A percentile compares a stretch with the other conserved stretches of the same genome.
Evolutionary conservation across 2,888 invertebrate genomes (phyloP).

Genomic region (Lobophora halterata): DNA sequence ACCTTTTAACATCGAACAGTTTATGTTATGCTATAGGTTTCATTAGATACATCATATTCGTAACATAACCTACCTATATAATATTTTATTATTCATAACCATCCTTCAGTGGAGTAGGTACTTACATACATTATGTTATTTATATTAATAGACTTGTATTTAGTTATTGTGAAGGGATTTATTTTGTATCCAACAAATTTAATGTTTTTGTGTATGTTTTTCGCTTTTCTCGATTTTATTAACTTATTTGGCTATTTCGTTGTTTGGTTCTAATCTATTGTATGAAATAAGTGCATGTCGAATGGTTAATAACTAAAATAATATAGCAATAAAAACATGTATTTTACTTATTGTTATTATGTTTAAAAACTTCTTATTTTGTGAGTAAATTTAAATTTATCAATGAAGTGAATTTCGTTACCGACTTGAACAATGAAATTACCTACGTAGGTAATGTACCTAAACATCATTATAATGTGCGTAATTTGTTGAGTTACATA

Average conservation of each 20-base stretch:
- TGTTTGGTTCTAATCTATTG: slow-evolving; percentile 61
- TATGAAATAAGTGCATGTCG: slow-evolving; percentile 41
- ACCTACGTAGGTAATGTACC: background rate
- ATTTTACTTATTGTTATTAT: no score
- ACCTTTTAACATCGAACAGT: no score
- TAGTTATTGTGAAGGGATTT: slow-evolving; percentile 32
- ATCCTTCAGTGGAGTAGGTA: no score
- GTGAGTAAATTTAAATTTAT: slow-evolving; percentile 3
- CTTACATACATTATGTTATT: no score
- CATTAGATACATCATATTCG: no score
- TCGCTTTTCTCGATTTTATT: slow-evolving; percentile 67
- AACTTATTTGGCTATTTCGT: slow-evolving; percentile 67
- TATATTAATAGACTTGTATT: slow-evolving; percentile 24
- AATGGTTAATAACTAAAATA: slow-evolving; percentile 50
- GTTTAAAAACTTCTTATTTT: no score
- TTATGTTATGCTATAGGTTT: no score
- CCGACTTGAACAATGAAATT: background rate
- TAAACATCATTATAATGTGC: no score
- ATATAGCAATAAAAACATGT: no score
- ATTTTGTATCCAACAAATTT: slow-evolving; percentile 35
- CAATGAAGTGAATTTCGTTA: slow-evolving; percentile 22
- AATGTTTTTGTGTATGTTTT: slow-evolving; percentile 54
- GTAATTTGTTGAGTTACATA: no score
- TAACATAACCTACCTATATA: no score
- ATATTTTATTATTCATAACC: no score